Evolutionary conservation across 2,888 invertebrate genomes (phyloP).

Genomic region (Coecobrya sp.): DNA sequence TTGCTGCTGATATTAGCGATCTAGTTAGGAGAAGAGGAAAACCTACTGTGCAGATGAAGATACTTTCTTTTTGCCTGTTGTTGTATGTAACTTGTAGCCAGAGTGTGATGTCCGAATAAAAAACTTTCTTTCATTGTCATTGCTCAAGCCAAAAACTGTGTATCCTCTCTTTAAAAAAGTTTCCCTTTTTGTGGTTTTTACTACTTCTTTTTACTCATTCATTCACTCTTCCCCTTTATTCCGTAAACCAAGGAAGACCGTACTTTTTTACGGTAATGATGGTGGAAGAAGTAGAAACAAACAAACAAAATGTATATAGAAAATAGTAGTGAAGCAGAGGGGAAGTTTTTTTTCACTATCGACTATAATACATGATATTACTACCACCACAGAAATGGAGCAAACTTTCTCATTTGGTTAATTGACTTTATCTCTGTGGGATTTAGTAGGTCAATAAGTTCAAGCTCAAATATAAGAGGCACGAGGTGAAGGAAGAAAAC

Average conservation of each 20-base stretch:
- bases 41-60: neutral
- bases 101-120: constrained; percentile 33
- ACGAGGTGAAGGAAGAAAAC: neutral
- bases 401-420: constrained; percentile 79
- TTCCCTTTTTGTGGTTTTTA: constrained; percentile 66
- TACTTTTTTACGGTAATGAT: constrained; percentile 19
- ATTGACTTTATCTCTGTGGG: constrained; percentile 72
- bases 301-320: neutral
- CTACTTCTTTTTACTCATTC: constrained; percentile 31
- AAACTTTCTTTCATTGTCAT: constrained; percentile 45
- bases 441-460: constrained; percentile 66
- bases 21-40: neutral
- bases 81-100: neutral
- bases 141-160: constrained; percentile 30
- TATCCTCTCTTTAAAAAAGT: constrained; percentile 51
- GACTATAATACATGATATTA: neutral
- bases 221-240: neutral
- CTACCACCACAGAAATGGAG: constrained; percentile 16
- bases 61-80: neutral
- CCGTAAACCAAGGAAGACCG: neutral
- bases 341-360: neutral
- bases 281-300: neutral
- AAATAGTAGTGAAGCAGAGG: neutral
- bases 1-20: neutral
- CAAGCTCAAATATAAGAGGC: constrained; percentile 27